Percentiles rank a stretch among this genome's conserved stretches.
phyloP scores from a whole-genome alignment of 2,797 vertebrate species.

The Cuniculus paca region DNA sequence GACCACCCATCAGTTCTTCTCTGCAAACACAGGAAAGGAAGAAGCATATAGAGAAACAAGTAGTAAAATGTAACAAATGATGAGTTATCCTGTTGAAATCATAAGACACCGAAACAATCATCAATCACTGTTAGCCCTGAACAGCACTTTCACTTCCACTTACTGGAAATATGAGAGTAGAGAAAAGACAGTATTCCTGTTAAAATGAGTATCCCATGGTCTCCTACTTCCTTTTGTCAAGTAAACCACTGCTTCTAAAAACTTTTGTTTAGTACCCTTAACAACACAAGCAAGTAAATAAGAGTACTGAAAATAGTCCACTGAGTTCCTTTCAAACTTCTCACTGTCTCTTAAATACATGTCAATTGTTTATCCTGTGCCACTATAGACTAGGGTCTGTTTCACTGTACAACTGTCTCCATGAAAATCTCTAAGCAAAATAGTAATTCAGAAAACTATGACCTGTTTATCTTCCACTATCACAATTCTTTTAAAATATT shows the following conservation, averaged over 20 bases:
- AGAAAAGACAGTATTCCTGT: background rate
- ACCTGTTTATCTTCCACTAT: background rate
- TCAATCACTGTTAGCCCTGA: background rate
- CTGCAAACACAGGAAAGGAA: background rate
- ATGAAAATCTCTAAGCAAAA: constrained; percentile 28
- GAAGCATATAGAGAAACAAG: background rate
- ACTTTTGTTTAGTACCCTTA: background rate
- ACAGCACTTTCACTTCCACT: background rate
- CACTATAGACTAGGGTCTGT: background rate
- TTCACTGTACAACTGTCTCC: background rate
- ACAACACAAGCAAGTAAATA: background rate
- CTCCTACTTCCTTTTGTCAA: background rate
- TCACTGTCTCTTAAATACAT: background rate
- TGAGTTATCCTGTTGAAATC: background rate
- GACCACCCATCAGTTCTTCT: background rate
- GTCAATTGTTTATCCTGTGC: background rate
- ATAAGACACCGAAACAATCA: constrained; percentile 2
- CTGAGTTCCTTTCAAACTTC: constrained; percentile 2
- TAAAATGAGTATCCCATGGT: background rate
- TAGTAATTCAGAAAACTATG: constrained; percentile 12
- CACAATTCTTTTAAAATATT: constrained; percentile 16
- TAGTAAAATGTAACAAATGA: background rate
- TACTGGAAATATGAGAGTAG: background rate
- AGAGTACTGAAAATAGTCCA: background rate
- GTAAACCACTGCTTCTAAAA: background rate